phyloP scores from a whole-genome alignment of 1,140 invertebrate genomes.

The Eupristina koningsbergeri region DNA sequence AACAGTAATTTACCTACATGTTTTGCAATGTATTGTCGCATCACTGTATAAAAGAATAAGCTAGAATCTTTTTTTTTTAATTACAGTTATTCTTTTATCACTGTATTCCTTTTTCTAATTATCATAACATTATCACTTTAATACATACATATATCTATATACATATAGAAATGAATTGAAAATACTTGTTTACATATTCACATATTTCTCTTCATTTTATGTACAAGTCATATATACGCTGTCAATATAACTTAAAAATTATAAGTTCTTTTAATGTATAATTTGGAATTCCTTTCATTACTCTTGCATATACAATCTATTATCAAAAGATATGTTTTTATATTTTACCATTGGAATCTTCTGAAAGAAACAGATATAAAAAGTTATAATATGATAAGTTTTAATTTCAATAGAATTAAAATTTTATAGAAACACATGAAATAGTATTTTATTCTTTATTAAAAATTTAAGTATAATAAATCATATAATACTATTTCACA shows the following conservation, averaged over 20 bases:
- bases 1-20: neutral
- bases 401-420: too few species aligned
- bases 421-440: too few species aligned
- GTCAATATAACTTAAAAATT: neutral
- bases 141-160: too few species aligned
- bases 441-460: too few species aligned
- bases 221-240: slow-evolving; percentile 33
- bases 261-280: neutral
- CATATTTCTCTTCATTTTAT: slow-evolving; percentile 17
- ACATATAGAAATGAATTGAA: slow-evolving; percentile 4
- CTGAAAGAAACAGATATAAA: neutral
- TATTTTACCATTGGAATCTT: neutral
- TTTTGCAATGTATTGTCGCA: neutral
- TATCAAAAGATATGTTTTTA: neutral
- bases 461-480: too few species aligned
- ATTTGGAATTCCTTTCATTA: neutral
- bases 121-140: neutral
- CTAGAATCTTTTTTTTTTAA: neutral
- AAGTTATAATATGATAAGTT: neutral
- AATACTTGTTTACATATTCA: slow-evolving; percentile 38
- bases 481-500: too few species aligned
- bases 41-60: slow-evolving; percentile 20
- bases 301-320: neutral
- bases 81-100: neutral
- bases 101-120: neutral